Evolutionary conservation across 2,888 invertebrate species (phyloP), one percentile per base, ranked within the genome.

Genomic region (Trissolcus brochymenae): DNA sequence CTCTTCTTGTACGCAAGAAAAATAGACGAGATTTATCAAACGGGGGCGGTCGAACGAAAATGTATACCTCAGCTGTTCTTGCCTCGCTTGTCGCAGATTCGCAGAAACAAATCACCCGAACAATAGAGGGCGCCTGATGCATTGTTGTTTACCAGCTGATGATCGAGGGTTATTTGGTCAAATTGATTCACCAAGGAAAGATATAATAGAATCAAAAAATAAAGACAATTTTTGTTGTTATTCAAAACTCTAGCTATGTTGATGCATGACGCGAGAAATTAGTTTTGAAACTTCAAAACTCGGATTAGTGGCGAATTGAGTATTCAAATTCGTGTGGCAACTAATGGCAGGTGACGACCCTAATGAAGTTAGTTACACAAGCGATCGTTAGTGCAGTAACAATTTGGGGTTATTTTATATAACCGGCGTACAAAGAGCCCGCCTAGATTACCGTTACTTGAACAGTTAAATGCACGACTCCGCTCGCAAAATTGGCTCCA

Each of bases 1-100:
- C 55, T 72, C 55, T 72, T 71, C 66, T 67, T 71, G 50, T 46
- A 46, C 59, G 25, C 50, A 53, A 14, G 65, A 67, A 74, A 67
- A 74, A 62, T 56, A 62, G 40, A 72, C 62, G 43, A 53, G 50
- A 66, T 74, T 74, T 74, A 74, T 74, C 56, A 62, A 57, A 43
- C 51, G 55, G 53, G 60, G 60, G 72, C 65, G 66, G 66, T 59
- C 70, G 57, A 73, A 73, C 50, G 59, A 53, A 66, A 73, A 73
- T 65, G 53, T 60, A 60, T 40, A 29, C 9, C 19, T 51, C 41
- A 19, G 7, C 54, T 53, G 46, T 49, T 57, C 51, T 71, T 64
- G 25, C 53, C n/a, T n/a, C n/a, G 60, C 14, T 35, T 40, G 21
- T 35, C 35, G 35, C 35, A 29, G 49, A 54, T 9, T 46, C 54